Evolutionary conservation across 2,888 invertebrate species (phyloP).

Genomic region (Cancer borealis): DNA sequence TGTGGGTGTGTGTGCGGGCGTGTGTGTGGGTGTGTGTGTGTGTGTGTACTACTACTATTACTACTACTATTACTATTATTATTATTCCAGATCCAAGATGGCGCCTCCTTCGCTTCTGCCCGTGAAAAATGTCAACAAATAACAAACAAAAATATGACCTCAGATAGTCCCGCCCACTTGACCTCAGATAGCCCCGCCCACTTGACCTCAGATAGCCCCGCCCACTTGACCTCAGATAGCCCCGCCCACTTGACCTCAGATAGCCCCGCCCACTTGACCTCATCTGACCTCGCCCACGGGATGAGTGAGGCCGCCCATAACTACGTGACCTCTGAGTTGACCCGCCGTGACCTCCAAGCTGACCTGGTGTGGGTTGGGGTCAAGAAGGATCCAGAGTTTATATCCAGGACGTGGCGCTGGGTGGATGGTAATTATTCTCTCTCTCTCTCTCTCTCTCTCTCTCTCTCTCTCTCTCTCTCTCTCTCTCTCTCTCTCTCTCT

Average conservation of each 20-base stretch:
- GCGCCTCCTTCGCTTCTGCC: neutral
- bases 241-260: no score
- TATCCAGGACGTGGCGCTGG: constrained; percentile 75
- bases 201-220: constrained; percentile 54
- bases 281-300: constrained; percentile 71
- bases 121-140: neutral
- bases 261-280: neutral
- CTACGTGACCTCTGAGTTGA: constrained; percentile 73
- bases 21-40: no score
- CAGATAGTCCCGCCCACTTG: neutral
- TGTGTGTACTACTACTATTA: neutral
- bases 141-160: neutral
- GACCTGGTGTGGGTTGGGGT: constrained; percentile 77
- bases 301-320: constrained; percentile 66
- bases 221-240: constrained; percentile 59
- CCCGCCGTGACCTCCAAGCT: constrained; percentile 65
- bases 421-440: constrained; percentile 67
- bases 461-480: no score
- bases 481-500: no score
- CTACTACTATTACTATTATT: neutral
- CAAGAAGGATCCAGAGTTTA: constrained; percentile 67
- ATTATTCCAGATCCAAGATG: neutral
- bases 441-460: no score
- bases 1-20: no score
- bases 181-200: constrained; percentile 67